These are phyloP conservation scores for Fragum sueziense DNA, from an alignment of 2,888 invertebrate species.

Conservation along the genomic window DNA sequence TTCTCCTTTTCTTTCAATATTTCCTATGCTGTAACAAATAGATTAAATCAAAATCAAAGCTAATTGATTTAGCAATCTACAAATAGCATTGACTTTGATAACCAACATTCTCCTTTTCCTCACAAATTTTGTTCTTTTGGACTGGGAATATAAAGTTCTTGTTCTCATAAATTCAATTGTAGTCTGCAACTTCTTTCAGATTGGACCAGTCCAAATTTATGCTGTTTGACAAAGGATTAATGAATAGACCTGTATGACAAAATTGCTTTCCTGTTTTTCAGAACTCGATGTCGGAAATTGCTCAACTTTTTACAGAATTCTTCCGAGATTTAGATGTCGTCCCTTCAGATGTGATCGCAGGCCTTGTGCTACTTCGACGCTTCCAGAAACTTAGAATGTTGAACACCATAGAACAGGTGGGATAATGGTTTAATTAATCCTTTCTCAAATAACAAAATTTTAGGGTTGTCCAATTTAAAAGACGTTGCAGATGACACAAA, in stretches of 20 bases:
- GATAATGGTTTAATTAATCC: too few species aligned
- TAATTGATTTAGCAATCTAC: neutral
- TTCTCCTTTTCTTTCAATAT: neutral
- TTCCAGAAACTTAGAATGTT: conserved; percentile 90
- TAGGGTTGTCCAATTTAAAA: too few species aligned
- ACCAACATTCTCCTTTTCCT: neutral
- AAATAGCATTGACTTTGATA: neutral
- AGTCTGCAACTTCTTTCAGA: too few species aligned
- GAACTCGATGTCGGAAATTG: conserved; percentile 93
- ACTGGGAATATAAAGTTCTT: neutral
- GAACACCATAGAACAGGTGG: conserved; percentile 75
- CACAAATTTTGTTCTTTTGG: neutral
- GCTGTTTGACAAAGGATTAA: too few species aligned
- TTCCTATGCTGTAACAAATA: neutral
- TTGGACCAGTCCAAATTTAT: too few species aligned
- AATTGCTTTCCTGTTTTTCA: conserved; percentile 77
- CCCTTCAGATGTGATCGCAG: conserved; percentile 93
- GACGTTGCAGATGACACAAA: too few species aligned
- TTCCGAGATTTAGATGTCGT: conserved; percentile 93
- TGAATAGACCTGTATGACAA: neutral
- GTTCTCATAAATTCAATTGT: neutral
- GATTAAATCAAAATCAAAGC: neutral
- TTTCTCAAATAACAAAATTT: too few species aligned
- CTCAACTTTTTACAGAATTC: conserved; percentile 91
- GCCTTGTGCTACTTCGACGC: conserved; percentile 90